Percentiles rank a stretch among this genome's conserved stretches.
phyloP scores from a whole-genome alignment of 1,140 invertebrate species.

The Microplitis demolitor region DNA sequence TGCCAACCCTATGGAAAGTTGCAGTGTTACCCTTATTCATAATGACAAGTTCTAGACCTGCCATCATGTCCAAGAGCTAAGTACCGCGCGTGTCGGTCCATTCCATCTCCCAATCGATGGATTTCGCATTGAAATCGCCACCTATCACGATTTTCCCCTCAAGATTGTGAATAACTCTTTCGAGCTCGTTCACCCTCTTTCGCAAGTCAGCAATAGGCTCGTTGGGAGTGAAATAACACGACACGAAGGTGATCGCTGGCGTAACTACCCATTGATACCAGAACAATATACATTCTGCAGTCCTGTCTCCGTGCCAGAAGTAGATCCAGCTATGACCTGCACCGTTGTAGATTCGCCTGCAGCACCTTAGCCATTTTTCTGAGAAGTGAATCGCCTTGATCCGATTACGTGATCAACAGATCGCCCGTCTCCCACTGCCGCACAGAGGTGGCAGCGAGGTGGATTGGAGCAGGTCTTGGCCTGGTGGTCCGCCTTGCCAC shows the following conservation, averaged over 20 bases:
- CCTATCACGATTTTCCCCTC: conserved; percentile 17
- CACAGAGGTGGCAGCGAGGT: too few relatives aligned
- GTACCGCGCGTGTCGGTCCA: background rate
- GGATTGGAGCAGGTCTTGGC: too few relatives aligned
- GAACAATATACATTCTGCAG: too few relatives aligned
- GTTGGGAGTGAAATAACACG: conserved; percentile 32
- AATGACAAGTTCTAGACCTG: background rate
- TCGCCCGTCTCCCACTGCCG: too few relatives aligned
- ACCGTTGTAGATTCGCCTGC: too few relatives aligned
- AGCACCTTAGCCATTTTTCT: too few relatives aligned
- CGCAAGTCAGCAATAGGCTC: conserved; percentile 20
- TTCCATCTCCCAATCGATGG: background rate
- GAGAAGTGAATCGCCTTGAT: too few relatives aligned
- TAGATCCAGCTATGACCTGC: too few relatives aligned
- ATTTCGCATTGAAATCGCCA: background rate
- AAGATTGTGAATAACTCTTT: background rate
- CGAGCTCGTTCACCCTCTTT: conserved; percentile 14
- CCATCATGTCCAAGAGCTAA: conserved; percentile 5
- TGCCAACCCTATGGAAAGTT: conserved; percentile 20
- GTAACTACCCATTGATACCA: too few relatives aligned
- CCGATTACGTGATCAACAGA: too few relatives aligned
- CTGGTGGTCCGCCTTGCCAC: too few relatives aligned
- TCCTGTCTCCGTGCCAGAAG: too few relatives aligned
- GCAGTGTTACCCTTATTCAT: background rate
- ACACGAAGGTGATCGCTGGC: background rate